phyloP scores from a whole-genome alignment of 2,113 vertebrate species.

The Tenebrosternarchus preto region DNA sequence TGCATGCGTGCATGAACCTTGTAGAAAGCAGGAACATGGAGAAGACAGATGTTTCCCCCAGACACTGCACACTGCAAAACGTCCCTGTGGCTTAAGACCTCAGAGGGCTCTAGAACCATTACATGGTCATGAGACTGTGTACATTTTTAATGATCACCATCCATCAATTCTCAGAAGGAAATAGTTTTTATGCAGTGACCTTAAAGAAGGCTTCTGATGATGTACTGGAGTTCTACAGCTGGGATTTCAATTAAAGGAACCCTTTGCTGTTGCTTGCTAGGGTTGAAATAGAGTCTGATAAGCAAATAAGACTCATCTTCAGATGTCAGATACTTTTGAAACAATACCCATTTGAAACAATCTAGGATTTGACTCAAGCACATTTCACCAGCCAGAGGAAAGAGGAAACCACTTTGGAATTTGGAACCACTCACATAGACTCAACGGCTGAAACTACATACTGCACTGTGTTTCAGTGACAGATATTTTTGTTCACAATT shows the following conservation, averaged over 20 bases:
- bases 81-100: constrained; percentile 14
- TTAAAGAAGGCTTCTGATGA: neutral
- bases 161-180: constrained; percentile 25
- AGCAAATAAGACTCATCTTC: neutral
- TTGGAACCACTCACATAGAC: no score
- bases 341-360: neutral
- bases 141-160: constrained; percentile 45
- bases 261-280: neutral
- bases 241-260: constrained; percentile 7
- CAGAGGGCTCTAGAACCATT: constrained; percentile 7
- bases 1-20: constrained; percentile 2
- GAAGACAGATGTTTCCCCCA: constrained; percentile 11
- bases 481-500: no score
- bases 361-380: neutral
- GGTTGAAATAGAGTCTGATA: neutral
- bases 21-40: neutral
- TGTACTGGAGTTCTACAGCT: neutral
- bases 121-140: constrained; percentile 19
- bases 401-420: no score
- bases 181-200: constrained; percentile 12
- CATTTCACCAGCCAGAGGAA: no score
- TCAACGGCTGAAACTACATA: no score
- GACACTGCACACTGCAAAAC: constrained; percentile 3
- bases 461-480: no score
- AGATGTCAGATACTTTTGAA: neutral